phyloP scores from a whole-genome alignment of 2,888 invertebrate species.

The Drepanosiphum platanoidis region DNA sequence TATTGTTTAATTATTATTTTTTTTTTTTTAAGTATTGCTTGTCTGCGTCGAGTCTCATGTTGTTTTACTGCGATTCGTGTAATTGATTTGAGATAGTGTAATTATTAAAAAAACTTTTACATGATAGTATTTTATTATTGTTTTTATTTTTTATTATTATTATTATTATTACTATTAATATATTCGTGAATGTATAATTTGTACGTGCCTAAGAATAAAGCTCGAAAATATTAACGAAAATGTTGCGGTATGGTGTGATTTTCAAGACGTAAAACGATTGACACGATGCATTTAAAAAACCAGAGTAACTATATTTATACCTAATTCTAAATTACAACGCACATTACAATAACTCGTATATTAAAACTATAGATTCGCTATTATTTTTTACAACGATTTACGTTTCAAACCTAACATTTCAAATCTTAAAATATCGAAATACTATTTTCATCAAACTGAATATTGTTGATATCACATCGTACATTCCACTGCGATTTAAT shows the following conservation, averaged over 20 bases:
- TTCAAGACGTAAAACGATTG: background rate
- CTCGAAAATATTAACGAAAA: constrained; percentile 8
- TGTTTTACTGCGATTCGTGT: constrained; percentile 32
- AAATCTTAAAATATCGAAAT: no score
- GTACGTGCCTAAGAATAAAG: constrained; percentile 34
- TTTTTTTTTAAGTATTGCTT: constrained; percentile 35
- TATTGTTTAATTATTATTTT: constrained; percentile 48
- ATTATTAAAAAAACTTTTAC: constrained; percentile 11
- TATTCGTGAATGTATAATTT: constrained; percentile 17
- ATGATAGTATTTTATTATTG: constrained; percentile 14
- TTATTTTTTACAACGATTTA: no score
- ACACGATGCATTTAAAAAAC: background rate
- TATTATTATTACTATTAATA: constrained; percentile 16
- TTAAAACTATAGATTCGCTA: no score
- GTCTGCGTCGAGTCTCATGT: constrained; percentile 26
- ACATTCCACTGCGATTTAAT: no score
- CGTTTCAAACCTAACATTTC: no score
- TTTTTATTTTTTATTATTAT: constrained; percentile 13
- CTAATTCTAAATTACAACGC: background rate
- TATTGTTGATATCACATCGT: no score
- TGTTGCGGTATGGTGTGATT: constrained; percentile 20
- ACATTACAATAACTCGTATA: no score
- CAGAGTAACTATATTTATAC: background rate
- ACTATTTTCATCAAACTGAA: no score
- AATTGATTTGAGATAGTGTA: constrained; percentile 2